A percentile compares a stretch with the other conserved stretches of the same genome.
phyloP scores from a whole-genome alignment of 1,140 invertebrate genomes.

The Drosophila lacteicornis region DNA sequence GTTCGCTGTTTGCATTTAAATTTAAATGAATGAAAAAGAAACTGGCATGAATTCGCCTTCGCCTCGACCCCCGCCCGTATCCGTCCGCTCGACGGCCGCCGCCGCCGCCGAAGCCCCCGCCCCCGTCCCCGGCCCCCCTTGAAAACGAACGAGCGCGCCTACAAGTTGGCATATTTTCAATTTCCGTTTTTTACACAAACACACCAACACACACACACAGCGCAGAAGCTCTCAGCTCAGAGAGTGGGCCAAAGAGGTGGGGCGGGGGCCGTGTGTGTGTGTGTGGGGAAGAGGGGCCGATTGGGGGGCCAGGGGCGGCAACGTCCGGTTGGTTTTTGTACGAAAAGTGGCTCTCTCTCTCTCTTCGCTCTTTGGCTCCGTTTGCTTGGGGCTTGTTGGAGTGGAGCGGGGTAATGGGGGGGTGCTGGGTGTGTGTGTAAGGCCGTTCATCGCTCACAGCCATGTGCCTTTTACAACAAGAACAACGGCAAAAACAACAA shows the following conservation, averaged over 20 bases:
- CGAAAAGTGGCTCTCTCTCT: constrained; percentile 54
- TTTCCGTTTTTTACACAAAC: constrained; percentile 81
- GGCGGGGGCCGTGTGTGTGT: constrained; percentile 8
- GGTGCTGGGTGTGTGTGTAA: constrained; percentile 12
- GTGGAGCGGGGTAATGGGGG: neutral
- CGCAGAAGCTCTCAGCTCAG: neutral
- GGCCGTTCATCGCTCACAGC: constrained; percentile 43
- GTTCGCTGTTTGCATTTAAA: constrained; percentile 76
- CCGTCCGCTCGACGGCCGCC: constrained; percentile 1
- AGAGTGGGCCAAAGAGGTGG: neutral
- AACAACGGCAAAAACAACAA: neutral
- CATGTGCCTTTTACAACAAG: constrained; percentile 44
- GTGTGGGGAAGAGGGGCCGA: constrained; percentile 16
- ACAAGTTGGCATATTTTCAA: constrained; percentile 85
- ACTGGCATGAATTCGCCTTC: constrained; percentile 80
- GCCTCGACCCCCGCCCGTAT: constrained; percentile 37
- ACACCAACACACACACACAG: constrained; percentile 38
- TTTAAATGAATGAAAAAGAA: constrained; percentile 82
- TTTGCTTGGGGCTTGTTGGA: neutral
- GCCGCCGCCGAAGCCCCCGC: constrained; percentile 14
- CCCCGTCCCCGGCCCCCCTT: constrained; percentile 29
- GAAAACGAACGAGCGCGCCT: constrained; percentile 76
- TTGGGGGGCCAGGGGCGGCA: constrained; percentile 54
- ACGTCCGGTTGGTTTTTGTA: constrained; percentile 83
- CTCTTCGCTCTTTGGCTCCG: neutral